These are phyloP conservation scores for Heliothis peltigera DNA, from an alignment of 2,888 invertebrate genomes.

Conservation along the genomic window DNA sequence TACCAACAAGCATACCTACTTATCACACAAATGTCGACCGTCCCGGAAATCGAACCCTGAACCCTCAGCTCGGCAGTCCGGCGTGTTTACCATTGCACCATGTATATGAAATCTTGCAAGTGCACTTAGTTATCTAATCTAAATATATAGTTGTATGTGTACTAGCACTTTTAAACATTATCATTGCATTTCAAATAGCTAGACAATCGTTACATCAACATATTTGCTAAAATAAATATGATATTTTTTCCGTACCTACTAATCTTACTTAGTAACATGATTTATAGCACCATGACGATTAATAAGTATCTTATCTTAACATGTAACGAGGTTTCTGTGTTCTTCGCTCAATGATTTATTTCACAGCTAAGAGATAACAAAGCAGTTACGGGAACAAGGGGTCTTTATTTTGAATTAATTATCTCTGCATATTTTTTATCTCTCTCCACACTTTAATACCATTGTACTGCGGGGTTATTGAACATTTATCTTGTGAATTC, in stretches of 20 bases:
- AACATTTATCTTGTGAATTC: slow-evolving; percentile 23
- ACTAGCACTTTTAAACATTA: too few species aligned
- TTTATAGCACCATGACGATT: background rate
- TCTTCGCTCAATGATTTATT: slow-evolving; percentile 31
- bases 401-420: slow-evolving; percentile 19
- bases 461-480: slow-evolving; percentile 22
- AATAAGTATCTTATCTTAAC: slow-evolving; percentile 26
- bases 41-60: too few species aligned
- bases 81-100: too few species aligned
- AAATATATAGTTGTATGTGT: too few species aligned
- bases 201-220: background rate
- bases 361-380: slow-evolving; percentile 31
- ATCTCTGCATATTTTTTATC: slow-evolving; percentile 26
- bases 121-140: too few species aligned
- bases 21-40: too few species aligned
- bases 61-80: too few species aligned
- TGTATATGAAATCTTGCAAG: too few species aligned
- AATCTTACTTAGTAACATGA: background rate
- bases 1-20: too few species aligned
- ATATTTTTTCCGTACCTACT: background rate
- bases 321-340: slow-evolving; percentile 31
- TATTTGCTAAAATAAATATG: background rate
- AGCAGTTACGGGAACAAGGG: slow-evolving; percentile 30
- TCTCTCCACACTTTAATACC: slow-evolving; percentile 18
- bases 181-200: background rate